A percentile compares a stretch with the other conserved stretches of the same genome.
phyloP scores from a whole-genome alignment of 2,888 invertebrate species.

The Tenthredo scrophulariae region DNA sequence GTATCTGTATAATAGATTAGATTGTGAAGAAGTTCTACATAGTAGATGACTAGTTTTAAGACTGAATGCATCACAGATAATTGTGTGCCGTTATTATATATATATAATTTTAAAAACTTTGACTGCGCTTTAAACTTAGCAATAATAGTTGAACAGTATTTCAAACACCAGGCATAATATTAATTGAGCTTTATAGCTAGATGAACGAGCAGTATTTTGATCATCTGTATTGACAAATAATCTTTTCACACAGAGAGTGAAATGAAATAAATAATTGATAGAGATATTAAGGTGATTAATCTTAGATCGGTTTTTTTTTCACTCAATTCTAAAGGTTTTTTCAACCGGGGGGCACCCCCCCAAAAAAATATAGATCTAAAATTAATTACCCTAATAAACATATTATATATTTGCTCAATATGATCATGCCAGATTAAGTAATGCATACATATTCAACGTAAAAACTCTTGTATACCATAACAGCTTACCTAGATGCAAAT shows the following conservation, averaged over 20 bases:
- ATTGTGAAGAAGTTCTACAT: conserved; percentile 61
- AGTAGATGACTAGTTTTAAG: conserved; percentile 65
- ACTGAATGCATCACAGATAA: conserved; percentile 54
- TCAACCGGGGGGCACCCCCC: too few relatives aligned
- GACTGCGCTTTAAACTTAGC: conserved; percentile 36
- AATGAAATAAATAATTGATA: neutral
- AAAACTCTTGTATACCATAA: conserved; percentile 38
- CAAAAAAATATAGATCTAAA: too few relatives aligned
- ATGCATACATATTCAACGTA: conserved; percentile 9
- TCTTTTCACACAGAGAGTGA: neutral
- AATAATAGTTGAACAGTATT: conserved; percentile 25
- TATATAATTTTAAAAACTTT: conserved; percentile 40
- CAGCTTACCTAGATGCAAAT: conserved; percentile 37
- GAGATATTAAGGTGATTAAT: too few relatives aligned
- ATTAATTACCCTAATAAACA: neutral
- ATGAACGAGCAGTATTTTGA: neutral
- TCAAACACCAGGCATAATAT: neutral
- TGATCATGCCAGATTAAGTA: neutral
- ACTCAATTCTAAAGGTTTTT: too few relatives aligned
- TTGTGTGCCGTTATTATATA: conserved; percentile 34
- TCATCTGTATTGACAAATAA: neutral
- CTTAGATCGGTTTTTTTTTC: too few relatives aligned
- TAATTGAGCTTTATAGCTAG: neutral
- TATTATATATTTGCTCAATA: neutral
- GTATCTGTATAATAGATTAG: conserved; percentile 53